These are phyloP conservation scores for Odontamblyopus lacepedii DNA, from an alignment of 2,797 vertebrate species.

Conservation along the genomic window DNA sequence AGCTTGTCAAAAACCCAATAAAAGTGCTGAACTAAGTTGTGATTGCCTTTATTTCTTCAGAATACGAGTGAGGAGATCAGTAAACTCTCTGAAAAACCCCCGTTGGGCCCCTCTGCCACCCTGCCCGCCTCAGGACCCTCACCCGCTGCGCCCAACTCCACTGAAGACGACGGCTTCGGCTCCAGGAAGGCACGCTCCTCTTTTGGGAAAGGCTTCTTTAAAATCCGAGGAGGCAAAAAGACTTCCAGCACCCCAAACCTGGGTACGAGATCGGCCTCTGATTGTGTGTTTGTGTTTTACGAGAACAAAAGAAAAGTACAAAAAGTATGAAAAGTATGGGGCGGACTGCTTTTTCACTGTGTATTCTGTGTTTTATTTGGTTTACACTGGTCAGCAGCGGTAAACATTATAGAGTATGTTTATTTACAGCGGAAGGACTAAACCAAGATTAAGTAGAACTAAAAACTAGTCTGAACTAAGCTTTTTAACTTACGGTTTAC, in stretches of 20 bases:
- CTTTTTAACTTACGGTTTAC: background rate
- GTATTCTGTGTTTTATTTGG: background rate
- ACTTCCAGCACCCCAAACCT: constrained; percentile 89
- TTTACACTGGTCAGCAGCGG: background rate
- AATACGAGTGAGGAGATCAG: constrained; percentile 68
- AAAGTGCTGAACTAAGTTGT: too few species aligned
- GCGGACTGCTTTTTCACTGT: background rate
- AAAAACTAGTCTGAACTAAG: background rate
- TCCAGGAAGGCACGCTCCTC: constrained; percentile 91
- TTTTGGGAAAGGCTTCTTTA: constrained; percentile 96
- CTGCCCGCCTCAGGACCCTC: constrained; percentile 27
- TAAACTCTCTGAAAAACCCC: constrained; percentile 80
- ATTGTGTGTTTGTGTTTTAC: background rate
- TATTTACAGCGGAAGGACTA: background rate
- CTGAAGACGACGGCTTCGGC: constrained; percentile 86
- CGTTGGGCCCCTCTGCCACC: constrained; percentile 73
- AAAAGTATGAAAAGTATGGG: background rate
- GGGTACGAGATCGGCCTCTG: constrained; percentile 75
- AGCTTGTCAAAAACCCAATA: too few species aligned
- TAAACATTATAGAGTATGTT: background rate
- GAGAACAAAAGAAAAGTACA: background rate
- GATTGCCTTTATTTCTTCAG: constrained; percentile 58
- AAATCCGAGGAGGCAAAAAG: constrained; percentile 91
- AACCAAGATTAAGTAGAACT: background rate
- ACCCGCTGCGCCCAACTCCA: constrained; percentile 42